These are phyloP conservation scores for Lepidurus arcticus DNA, from an alignment of 1,140 invertebrate species.

Conservation along the genomic window DNA sequence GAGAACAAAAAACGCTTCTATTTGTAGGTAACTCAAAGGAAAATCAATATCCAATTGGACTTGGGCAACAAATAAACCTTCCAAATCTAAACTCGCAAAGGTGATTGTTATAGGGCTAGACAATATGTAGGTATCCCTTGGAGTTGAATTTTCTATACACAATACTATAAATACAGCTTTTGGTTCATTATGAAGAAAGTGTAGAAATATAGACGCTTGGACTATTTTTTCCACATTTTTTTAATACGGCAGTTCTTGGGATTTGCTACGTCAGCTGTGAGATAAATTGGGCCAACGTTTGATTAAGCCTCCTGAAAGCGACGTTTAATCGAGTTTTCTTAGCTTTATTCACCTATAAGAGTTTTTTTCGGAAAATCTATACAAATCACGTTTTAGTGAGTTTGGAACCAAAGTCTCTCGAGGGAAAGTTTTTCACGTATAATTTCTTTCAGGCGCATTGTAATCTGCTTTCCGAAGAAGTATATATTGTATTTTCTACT, in stretches of 20 bases:
- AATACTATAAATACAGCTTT: background rate
- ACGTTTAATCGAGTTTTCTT: background rate
- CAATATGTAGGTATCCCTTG: background rate
- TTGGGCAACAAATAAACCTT: background rate
- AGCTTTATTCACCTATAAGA: background rate
- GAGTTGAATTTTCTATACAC: background rate
- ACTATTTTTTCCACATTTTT: background rate
- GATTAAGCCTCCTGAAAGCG: conserved; percentile 39
- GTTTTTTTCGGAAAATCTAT: too few species aligned
- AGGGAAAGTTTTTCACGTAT: too few species aligned
- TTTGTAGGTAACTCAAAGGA: background rate
- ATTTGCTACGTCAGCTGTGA: background rate
- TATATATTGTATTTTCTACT: too few species aligned
- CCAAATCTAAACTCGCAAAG: background rate
- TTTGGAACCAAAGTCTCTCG: too few species aligned
- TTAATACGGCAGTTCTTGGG: too few species aligned
- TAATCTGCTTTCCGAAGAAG: too few species aligned
- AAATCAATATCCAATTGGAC: background rate
- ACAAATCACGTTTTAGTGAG: too few species aligned
- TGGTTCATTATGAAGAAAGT: background rate
- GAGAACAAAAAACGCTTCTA: too few species aligned
- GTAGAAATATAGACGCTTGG: background rate
- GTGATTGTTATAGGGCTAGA: background rate
- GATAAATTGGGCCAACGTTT: conserved; percentile 39
- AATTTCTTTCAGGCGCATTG: too few species aligned